Base-by-base conservation (phyloP, 2,113 vertebrate species). In the Mastomys coucha region DNA sequence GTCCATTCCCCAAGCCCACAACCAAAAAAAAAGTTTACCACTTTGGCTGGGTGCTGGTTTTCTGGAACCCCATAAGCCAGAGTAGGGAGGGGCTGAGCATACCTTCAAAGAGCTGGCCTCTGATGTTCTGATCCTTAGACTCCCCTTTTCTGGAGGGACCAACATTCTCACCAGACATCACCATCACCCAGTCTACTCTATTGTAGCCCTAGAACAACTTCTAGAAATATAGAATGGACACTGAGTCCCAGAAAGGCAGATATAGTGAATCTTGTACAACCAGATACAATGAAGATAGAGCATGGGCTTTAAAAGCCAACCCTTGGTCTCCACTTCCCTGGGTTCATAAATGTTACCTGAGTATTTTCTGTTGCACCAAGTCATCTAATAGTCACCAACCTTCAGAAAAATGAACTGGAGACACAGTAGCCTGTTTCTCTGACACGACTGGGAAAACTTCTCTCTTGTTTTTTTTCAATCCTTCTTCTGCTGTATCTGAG, bases 301-400 rank as follows among this genome's bases (percentile, higher is more conserved):
- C 19, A 6, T 2, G 4, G 6, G 22, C n/a, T 14, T 13, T 5
- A 81, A 42, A 69, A 11, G 3, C 12, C 11, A 2, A 20, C 24
- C 42, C 45, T 16, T 22, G 26, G 78, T 36, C 39, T 0, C 70
- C 7, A 7, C 39, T 36, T 26, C 17, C 5, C 81, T 51, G 19
- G 33, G 36, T 14, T 70, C 13, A 31, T 13, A 5, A 51, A 0
- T 0, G 19, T 39, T 1, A 0, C 10, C 39, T 0, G 2, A 14
- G 28, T 31, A 20, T 56, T 19, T 80, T 70, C 70, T 17, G 2
- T 36, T 3, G 26, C 96, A 45, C 20, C 4, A 85, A 86, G 87
- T 22, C 2, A 2, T 63, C 84, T 5, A 19, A 24, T 26, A 5
- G 51, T 45, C 39, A 53, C 58, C 51, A 13, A 20, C 22, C 5